Evolutionary conservation across 2,888 invertebrate species (phyloP), one percentile per base, ranked within the genome.

Genomic region (Vandiemenella viatica): DNA sequence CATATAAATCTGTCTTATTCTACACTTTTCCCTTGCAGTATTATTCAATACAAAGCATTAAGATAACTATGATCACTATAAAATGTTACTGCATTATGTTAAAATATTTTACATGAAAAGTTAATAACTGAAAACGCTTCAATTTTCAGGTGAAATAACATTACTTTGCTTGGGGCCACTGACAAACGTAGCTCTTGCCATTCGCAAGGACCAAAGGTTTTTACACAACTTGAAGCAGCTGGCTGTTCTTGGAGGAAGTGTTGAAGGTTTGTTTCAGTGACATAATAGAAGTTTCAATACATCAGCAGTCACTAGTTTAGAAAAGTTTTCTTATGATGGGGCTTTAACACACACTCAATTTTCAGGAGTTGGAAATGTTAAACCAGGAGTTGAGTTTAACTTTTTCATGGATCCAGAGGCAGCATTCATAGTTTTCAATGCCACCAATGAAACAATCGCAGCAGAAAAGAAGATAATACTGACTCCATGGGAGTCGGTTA

Each of bases 171-270:
- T 75, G 10, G 76, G 73, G 2, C 75, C 76, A 3, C 58, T 73
- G 47, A 75, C 76, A 15, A 76, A 76, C 55, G 50, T 76, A 32
- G 76, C 75, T 1, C 50, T 71, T 49, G 74, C 75, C 4, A 61
- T 68, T 13, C 57, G 66, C 40, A 53, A 74, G 19, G 64, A 68
- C 51, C 58, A 61, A 1, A 26, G 46, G n/a, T 66, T 68, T 44
- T 43, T 59, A 4, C 38, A 51, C 5, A 57, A 63, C 18, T 49
- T 65, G 5, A 61, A 62, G n/a, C 55, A 58, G 37, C 53, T 68
- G 6, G 57, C 62, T 4, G 55, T 66, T 23, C 58, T 69, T 60
- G 69, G 68, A 10, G 62, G 64, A 4, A 62, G 59, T 37, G 58
- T 64, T 2, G 55, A 58, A 18, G 63, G 58, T 59, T 3, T n/a